A percentile compares a stretch with the other conserved stretches of the same genome.
These are phyloP conservation scores for Dynastes tityus DNA, from an alignment of 2,888 invertebrate species.

Conservation along the genomic window DNA sequence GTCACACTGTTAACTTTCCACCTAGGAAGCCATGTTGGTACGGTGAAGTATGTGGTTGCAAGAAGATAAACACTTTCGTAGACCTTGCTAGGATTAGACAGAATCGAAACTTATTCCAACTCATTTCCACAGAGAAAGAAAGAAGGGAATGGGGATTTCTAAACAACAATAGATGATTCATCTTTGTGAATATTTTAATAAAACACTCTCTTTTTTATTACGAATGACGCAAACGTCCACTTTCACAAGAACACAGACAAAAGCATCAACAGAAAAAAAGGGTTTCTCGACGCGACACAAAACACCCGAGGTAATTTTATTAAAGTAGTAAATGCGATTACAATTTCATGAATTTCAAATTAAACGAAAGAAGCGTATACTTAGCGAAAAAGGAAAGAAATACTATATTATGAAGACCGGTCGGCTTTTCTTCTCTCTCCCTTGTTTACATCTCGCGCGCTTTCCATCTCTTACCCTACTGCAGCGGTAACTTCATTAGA, in stretches of 20 bases:
- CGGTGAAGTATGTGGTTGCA: too few relatives aligned
- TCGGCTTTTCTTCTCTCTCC: background rate
- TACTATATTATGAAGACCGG: slow-evolving; percentile 4
- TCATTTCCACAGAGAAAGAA: too few relatives aligned
- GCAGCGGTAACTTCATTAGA: slow-evolving; percentile 16
- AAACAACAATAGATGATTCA: background rate
- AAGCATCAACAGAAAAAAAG: background rate
- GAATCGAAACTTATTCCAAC: too few relatives aligned
- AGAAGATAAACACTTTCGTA: too few relatives aligned
- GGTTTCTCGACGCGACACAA: background rate
- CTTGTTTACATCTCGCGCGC: too few relatives aligned
- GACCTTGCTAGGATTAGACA: too few relatives aligned
- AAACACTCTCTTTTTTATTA: too few relatives aligned
- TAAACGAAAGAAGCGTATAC: slow-evolving; percentile 17
- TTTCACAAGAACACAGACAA: background rate
- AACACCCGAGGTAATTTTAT: slow-evolving; percentile 20
- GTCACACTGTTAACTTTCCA: too few relatives aligned
- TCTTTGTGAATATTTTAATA: too few relatives aligned
- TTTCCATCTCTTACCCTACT: background rate
- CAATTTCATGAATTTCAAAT: slow-evolving; percentile 31
- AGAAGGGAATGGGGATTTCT: too few relatives aligned
- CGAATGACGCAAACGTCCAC: too few relatives aligned
- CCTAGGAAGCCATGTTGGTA: too few relatives aligned
- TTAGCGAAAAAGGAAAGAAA: background rate
- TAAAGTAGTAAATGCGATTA: slow-evolving; percentile 28